A percentile compares a stretch with the other conserved stretches of the same genome.
Conservation (phyloP, 53 echinoderm and acorn worm genomes). For the Temnopleurus reevesii region DNA sequence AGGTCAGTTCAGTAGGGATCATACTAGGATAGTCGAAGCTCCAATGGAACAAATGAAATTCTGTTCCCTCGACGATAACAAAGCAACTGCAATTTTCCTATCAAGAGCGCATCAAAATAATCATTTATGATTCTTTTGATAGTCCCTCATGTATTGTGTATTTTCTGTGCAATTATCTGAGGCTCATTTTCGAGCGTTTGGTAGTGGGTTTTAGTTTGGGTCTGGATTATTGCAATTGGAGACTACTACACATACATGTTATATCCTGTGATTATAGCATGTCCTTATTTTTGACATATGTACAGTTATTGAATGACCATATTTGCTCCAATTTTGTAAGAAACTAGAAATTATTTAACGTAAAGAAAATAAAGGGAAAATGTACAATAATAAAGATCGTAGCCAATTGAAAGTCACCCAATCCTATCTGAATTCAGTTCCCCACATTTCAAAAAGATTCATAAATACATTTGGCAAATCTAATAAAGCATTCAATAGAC, state of each 20-base stretch:
- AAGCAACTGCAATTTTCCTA: neutral
- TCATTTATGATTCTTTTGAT: conserved; percentile 47
- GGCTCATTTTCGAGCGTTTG: neutral
- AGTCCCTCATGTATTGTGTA: neutral
- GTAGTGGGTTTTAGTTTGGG: neutral
- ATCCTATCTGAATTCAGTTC: neutral
- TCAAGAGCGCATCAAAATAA: conserved; percentile 34
- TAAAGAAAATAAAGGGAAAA: no score
- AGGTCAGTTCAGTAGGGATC: neutral
- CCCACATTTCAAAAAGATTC: neutral
- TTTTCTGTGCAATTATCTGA: neutral
- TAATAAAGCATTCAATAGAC: neutral
- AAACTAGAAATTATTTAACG: no score
- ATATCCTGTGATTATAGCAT: no score
- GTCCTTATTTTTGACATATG: no score
- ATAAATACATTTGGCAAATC: conserved; percentile 30
- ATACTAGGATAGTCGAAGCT: neutral
- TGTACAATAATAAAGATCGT: no score
- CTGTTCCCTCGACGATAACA: conserved; percentile 27
- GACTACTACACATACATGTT: no score
- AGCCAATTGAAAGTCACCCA: neutral
- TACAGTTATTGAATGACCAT: no score
- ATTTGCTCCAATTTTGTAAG: no score
- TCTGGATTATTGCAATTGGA: neutral
- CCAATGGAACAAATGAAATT: conserved; percentile 37